phyloP scores from a whole-genome alignment of 2,797 vertebrate genomes.

The Gephyroberyx darwinii region DNA sequence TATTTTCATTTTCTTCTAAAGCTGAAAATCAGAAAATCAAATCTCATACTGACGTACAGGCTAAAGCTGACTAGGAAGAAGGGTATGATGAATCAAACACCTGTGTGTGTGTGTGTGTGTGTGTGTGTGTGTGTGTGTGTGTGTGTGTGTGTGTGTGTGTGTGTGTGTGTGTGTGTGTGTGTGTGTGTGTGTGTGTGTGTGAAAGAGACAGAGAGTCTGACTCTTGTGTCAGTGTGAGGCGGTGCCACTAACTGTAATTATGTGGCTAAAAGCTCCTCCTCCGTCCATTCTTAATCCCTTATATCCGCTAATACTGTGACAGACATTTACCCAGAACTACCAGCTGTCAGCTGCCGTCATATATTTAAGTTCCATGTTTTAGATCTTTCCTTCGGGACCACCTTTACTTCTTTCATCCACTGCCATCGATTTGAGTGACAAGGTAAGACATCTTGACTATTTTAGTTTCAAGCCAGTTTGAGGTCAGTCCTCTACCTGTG shows the following conservation, averaged over 20 bases:
- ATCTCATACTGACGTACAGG: constrained; percentile 4
- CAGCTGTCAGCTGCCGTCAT: constrained; percentile 24
- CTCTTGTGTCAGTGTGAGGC: constrained; percentile 23
- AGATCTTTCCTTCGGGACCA: constrained; percentile 12
- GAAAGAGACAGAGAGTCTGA: too few species aligned
- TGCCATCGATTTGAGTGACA: background rate
- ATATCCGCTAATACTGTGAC: constrained; percentile 69
- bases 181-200: constrained; percentile 1
- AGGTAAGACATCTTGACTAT: constrained; percentile 44
- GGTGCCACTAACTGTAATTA: constrained; percentile 67
- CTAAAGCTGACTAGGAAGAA: constrained; percentile 12
- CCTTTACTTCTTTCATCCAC: background rate
- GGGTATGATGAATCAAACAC: too few species aligned
- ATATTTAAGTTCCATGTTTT: background rate
- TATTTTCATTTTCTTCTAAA: constrained; percentile 2
- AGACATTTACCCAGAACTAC: constrained; percentile 41
- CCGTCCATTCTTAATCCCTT: constrained; percentile 66
- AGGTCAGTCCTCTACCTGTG: background rate
- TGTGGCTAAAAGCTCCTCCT: constrained; percentile 69
- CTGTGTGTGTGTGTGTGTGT: constrained; percentile 8
- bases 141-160: constrained; percentile 13
- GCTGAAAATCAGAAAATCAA: background rate
- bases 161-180: background rate
- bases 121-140: background rate
- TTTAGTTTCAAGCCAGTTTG: background rate